Percentiles rank a stretch among this genome's conserved stretches.
phyloP scores from a whole-genome alignment of 2,113 vertebrate species.

The Dolichallabes microphthalmus region DNA sequence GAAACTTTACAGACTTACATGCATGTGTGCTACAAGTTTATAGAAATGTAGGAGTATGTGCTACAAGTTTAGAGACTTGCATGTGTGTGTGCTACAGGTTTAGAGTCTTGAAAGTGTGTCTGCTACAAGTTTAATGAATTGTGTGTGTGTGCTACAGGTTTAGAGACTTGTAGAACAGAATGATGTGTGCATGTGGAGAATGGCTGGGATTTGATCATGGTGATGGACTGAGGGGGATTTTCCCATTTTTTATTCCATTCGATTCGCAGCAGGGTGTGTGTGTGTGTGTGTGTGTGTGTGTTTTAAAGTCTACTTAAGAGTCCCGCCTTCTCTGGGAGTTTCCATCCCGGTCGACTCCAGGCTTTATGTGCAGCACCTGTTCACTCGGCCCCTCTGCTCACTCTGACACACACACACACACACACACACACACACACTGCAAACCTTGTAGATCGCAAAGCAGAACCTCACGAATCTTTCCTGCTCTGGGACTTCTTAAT shows the following conservation, averaged over 20 bases:
- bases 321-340: constrained; percentile 71
- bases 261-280: background rate
- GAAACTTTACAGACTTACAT: background rate
- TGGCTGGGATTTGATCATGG: background rate
- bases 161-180: background rate
- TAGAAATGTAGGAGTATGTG: background rate
- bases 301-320: constrained; percentile 61
- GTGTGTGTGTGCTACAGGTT: background rate
- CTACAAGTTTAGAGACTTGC: background rate
- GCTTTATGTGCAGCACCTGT: constrained; percentile 82
- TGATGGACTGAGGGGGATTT: background rate
- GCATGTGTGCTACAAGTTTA: background rate
- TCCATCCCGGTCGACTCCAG: constrained; percentile 62
- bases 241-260: constrained; percentile 6
- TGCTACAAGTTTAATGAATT: background rate
- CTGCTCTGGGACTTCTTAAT: background rate
- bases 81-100: background rate
- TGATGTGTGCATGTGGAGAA: background rate
- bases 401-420: constrained; percentile 51
- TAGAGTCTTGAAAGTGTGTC: background rate
- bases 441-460: background rate
- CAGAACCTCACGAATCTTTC: background rate
- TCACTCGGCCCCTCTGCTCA: constrained; percentile 66
- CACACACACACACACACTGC: constrained; percentile 53
- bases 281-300: constrained; percentile 20